A percentile compares a stretch with the other conserved stretches of the same genome.
Evolutionary conservation across 1,140 invertebrate genomes (phyloP).

Genomic region (Sarcophaga bullata): DNA sequence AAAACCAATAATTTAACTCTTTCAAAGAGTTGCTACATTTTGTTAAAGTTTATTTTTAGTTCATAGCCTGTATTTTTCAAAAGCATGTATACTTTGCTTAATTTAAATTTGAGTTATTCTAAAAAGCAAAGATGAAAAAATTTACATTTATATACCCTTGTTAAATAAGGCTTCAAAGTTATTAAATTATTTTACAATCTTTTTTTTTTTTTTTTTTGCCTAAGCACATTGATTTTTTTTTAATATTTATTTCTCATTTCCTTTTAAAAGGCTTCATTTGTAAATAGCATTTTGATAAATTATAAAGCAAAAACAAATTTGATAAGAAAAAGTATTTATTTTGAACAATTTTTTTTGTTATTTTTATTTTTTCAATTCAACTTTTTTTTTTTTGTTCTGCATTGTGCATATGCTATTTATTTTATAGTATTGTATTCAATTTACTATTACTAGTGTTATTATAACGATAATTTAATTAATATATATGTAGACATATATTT

Average conservation of each 20-base stretch:
- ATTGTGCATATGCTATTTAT: not conserved
- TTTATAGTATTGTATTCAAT: conserved; percentile 18
- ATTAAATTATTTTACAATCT: not conserved
- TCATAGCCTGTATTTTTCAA: conserved; percentile 5
- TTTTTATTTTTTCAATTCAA: not conserved
- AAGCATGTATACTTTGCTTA: conserved; percentile 12
- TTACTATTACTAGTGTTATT: conserved; percentile 1
- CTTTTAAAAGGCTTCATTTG: conserved; percentile 21
- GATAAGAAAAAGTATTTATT: conserved; percentile 23
- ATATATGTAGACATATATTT: not conserved
- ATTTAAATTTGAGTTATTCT: not conserved
- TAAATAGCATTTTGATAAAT: conserved; percentile 17
- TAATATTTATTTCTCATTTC: not conserved
- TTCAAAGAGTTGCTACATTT: not conserved
- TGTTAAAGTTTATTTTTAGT: conserved; percentile 1
- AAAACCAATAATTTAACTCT: not conserved
- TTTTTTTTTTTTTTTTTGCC: not conserved
- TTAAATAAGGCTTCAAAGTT: not conserved
- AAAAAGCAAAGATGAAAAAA: not conserved
- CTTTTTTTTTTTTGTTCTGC: not conserved
- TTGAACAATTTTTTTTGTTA: not conserved
- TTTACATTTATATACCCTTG: not conserved
- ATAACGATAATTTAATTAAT: not conserved
- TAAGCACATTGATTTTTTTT: conserved; percentile 2
- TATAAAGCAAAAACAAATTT: conserved; percentile 7